Conservation (phyloP, 2,113 vertebrate genomes). For the Sula dactylatra region DNA sequence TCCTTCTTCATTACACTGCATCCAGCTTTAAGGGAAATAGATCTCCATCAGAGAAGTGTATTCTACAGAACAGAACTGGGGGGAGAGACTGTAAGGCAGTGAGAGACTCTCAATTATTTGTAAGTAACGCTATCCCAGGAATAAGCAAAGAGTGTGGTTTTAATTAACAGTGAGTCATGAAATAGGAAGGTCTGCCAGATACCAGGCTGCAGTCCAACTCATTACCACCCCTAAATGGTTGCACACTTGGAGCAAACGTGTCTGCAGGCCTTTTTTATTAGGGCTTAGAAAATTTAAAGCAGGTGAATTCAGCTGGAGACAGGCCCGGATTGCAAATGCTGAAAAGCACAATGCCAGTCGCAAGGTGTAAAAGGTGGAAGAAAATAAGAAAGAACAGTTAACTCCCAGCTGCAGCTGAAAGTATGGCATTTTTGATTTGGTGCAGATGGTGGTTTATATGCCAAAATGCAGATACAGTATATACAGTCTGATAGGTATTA, state of each 20-base stretch:
- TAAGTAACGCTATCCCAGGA: conserved; percentile 49
- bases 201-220: conserved; percentile 47
- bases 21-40: conserved; percentile 9
- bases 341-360: conserved; percentile 21
- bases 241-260: conserved; percentile 62
- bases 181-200: conserved; percentile 60
- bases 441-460: conserved; percentile 27
- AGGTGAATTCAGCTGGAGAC: conserved; percentile 50
- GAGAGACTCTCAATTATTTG: conserved; percentile 45
- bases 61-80: not conserved
- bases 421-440: conserved; percentile 10
- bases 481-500: not conserved
- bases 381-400: conserved; percentile 52
- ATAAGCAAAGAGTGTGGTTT: conserved; percentile 74
- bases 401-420: conserved; percentile 51
- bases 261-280: conserved; percentile 64
- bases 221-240: conserved; percentile 64
- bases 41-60: conserved; percentile 13
- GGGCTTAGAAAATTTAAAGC: conserved; percentile 56
- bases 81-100: not conserved
- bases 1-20: not conserved
- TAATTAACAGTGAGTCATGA: conserved; percentile 74
- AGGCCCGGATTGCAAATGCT: not conserved
- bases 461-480: conserved; percentile 10
- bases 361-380: conserved; percentile 58